Conservation (phyloP, 2,888 invertebrate genomes). For the Epirrhoe alternata region DNA sequence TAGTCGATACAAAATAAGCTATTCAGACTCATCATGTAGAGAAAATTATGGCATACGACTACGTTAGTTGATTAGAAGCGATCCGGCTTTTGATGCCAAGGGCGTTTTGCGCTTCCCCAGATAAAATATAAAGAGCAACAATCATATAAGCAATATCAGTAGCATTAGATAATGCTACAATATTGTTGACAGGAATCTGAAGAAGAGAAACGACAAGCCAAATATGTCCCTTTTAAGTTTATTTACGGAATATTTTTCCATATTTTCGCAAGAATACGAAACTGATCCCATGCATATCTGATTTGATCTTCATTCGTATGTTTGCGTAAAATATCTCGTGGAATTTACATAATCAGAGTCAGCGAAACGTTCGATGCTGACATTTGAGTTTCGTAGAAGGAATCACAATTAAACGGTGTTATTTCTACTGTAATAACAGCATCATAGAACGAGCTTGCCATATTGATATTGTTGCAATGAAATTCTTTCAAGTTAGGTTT, state of each 20-base stretch:
- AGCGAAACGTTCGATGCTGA: slow-evolving; percentile 64
- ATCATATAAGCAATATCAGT: slow-evolving; percentile 33
- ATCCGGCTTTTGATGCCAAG: neutral
- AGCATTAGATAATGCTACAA: slow-evolving; percentile 34
- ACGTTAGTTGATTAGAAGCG: slow-evolving; percentile 1
- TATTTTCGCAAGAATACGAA: slow-evolving; percentile 70
- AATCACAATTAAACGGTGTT: slow-evolving; percentile 32
- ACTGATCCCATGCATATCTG: slow-evolving; percentile 79
- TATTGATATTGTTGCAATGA: neutral
- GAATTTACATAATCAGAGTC: slow-evolving; percentile 80
- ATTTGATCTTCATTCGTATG: slow-evolving; percentile 77
- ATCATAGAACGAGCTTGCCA: neutral
- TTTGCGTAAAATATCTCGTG: slow-evolving; percentile 76
- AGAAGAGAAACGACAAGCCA: slow-evolving; percentile 43
- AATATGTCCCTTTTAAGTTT: slow-evolving; percentile 59
- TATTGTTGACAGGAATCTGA: slow-evolving; percentile 36
- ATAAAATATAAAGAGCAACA: slow-evolving; percentile 23
- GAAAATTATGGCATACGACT: neutral
- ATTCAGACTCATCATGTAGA: slow-evolving; percentile 1
- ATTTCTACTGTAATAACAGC: slow-evolving; percentile 13
- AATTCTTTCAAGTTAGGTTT: neutral
- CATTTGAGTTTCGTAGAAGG: slow-evolving; percentile 64
- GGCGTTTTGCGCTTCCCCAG: slow-evolving; percentile 12
- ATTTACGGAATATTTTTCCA: slow-evolving; percentile 66
- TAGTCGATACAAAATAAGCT: neutral